Conservation (phyloP, 2,113 vertebrate genomes). For the Nothobranchius furzeri region DNA sequence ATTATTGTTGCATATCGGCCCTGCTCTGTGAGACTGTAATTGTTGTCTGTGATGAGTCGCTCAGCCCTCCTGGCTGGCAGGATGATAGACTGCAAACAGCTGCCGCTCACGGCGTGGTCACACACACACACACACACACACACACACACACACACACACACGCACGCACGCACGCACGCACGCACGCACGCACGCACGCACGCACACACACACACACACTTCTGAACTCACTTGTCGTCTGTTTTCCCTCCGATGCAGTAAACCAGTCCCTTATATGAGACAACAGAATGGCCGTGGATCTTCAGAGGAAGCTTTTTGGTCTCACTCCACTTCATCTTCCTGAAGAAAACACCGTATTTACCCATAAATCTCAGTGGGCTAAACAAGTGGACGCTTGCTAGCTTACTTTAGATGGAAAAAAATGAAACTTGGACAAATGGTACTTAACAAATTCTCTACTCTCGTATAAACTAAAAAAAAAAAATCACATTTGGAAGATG, state of each 20-base stretch:
- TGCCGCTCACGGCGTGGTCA: constrained; percentile 31
- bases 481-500: too few relatives aligned
- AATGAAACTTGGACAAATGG: too few relatives aligned
- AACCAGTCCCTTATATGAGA: constrained; percentile 90
- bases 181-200: constrained; percentile 9
- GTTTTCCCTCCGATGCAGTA: constrained; percentile 98
- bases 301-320: constrained; percentile 94
- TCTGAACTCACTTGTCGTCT: constrained; percentile 92
- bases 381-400: background rate
- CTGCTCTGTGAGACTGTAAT: constrained; percentile 10
- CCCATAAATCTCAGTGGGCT: background rate
- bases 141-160: constrained; percentile 4
- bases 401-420: too few relatives aligned
- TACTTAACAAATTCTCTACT: too few relatives aligned
- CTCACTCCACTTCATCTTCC: constrained; percentile 91
- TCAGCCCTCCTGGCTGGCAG: constrained; percentile 19
- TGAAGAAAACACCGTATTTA: constrained; percentile 63
- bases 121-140: constrained; percentile 13
- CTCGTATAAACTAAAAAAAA: too few relatives aligned
- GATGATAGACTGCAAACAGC: constrained; percentile 60
- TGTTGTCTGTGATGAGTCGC: constrained; percentile 11
- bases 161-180: constrained; percentile 2
- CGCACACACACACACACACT: constrained; percentile 21
- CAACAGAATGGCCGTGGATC: constrained; percentile 92
- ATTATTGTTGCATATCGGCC: constrained; percentile 1